Evolutionary conservation across 2,888 invertebrate genomes (phyloP).

Genomic region (Tinea pellionella): DNA sequence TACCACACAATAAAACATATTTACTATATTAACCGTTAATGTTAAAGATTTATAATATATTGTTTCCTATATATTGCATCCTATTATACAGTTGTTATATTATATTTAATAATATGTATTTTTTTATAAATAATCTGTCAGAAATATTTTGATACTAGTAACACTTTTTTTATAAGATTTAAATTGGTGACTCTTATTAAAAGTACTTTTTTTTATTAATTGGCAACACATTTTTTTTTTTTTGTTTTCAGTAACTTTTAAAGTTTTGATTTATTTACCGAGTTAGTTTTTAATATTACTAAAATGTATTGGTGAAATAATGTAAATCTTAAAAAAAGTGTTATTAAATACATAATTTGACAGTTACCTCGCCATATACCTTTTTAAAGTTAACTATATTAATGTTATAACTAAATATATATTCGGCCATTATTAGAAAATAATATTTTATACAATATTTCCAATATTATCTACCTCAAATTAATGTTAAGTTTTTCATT

Average conservation of each 20-base stretch:
- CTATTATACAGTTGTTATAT: constrained; percentile 3
- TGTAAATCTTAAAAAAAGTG: neutral
- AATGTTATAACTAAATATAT: neutral
- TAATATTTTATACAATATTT: neutral
- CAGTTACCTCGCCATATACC: neutral
- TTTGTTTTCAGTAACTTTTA: too few relatives aligned
- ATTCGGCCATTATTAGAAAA: neutral
- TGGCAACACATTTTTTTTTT: too few relatives aligned
- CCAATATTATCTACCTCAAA: neutral
- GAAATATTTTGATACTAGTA: neutral
- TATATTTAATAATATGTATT: neutral
- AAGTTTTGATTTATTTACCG: too few relatives aligned
- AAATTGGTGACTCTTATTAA: too few relatives aligned
- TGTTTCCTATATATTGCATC: neutral
- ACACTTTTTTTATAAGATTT: too few relatives aligned
- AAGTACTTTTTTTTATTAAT: too few relatives aligned
- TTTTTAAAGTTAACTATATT: neutral
- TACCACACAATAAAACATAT: too few relatives aligned
- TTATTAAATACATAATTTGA: neutral
- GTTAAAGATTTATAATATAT: neutral
- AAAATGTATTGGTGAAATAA: too few relatives aligned
- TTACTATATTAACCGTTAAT: neutral
- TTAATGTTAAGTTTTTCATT: neutral
- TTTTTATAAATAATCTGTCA: neutral
- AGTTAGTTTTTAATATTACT: too few relatives aligned